Evolutionary conservation across 2,113 vertebrate species (phyloP).

Genomic region (Mastomys natalensis): DNA sequence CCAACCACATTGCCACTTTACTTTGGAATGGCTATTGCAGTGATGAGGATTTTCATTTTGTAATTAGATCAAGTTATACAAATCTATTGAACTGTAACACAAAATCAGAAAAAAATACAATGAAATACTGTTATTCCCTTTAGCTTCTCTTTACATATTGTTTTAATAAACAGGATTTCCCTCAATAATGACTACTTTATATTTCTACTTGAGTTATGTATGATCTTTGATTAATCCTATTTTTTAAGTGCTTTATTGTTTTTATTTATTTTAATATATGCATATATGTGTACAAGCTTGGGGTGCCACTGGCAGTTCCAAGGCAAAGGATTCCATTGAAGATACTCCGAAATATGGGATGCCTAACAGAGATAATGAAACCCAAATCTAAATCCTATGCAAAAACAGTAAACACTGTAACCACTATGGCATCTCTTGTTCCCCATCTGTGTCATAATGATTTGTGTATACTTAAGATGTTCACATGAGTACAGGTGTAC

Average conservation of each 20-base stretch:
- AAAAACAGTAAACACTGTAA: background rate
- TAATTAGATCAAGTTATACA: rapidly evolving
- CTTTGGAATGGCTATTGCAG: background rate
- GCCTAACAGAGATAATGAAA: background rate
- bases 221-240: background rate
- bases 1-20: background rate
- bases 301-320: background rate
- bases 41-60: background rate
- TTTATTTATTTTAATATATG: background rate
- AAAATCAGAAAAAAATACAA: background rate
- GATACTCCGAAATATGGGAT: background rate
- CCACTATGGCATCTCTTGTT: background rate
- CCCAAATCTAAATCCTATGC: background rate
- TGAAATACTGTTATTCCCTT: background rate
- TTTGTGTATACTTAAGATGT: background rate
- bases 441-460: background rate
- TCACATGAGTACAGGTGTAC: background rate
- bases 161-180: background rate
- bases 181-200: background rate
- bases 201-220: background rate
- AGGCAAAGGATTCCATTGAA: background rate
- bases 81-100: background rate
- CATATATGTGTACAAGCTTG: background rate
- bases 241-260: background rate
- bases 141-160: background rate